phyloP scores from a whole-genome alignment of 2,113 vertebrate species.

The Pseudopipra pipra region DNA sequence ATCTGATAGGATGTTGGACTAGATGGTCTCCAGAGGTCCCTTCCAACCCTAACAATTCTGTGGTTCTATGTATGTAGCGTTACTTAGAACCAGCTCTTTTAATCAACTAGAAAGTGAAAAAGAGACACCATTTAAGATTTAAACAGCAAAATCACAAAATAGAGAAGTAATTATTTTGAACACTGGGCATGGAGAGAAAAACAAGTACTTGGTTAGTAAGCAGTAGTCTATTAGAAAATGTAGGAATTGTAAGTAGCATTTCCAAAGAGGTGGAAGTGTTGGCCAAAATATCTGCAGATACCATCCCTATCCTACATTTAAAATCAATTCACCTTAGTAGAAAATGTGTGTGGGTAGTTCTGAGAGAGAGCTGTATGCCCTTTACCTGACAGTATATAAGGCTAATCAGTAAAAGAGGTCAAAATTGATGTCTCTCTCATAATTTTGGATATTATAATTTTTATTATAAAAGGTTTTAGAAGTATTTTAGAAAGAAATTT shows the following conservation, averaged over 20 bases:
- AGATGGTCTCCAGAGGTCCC: neutral
- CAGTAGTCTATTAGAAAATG: neutral
- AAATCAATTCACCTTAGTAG: neutral
- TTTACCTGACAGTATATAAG: neutral
- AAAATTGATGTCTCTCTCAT: neutral
- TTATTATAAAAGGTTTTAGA: neutral
- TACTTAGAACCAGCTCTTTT: neutral
- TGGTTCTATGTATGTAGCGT: neutral
- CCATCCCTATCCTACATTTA: neutral
- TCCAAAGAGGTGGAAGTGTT: neutral
- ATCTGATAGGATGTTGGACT: neutral
- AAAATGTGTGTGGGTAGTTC: neutral
- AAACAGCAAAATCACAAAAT: neutral
- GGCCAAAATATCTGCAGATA: neutral
- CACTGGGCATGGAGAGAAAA: neutral
- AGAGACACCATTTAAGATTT: neutral
- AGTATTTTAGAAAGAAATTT: neutral
- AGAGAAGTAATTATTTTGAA: neutral
- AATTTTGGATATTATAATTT: neutral
- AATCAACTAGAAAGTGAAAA: neutral
- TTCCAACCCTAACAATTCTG: neutral
- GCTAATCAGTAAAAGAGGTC: neutral
- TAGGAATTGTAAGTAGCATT: neutral
- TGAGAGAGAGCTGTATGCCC: neutral
- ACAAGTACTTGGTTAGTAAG: neutral